A percentile compares a stretch with the other conserved stretches of the same genome.
These are phyloP conservation scores for Epicauta chinensis DNA, from an alignment of 1,140 invertebrate genomes.

Conservation along the genomic window DNA sequence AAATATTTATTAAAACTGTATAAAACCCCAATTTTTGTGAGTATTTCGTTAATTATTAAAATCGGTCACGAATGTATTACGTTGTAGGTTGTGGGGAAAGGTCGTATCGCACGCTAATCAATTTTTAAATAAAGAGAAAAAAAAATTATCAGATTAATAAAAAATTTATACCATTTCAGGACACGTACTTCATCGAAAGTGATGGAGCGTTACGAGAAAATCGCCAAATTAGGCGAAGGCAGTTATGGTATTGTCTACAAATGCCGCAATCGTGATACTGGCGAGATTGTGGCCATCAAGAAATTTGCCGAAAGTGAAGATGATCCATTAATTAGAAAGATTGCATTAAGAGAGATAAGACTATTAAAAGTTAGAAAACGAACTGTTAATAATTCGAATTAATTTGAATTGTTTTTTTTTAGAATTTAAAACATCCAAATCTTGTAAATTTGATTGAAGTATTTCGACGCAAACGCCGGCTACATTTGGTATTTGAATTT, in stretches of 20 bases:
- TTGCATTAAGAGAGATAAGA: constrained; percentile 94
- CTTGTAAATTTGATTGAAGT: constrained; percentile 97
- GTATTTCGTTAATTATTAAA: no score
- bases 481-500: constrained; percentile 98
- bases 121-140: no score
- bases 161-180: constrained; percentile 45
- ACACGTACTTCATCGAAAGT: constrained; percentile 76
- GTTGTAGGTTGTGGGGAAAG: no score
- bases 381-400: not conserved
- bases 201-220: constrained; percentile 98
- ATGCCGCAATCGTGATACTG: constrained; percentile 93
- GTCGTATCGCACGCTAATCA: no score
- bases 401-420: constrained; percentile 33
- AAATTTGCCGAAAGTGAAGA: constrained; percentile 99
- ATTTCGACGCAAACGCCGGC: constrained; percentile 89
- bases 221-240: constrained; percentile 94
- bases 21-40: no score
- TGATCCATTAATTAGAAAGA: constrained; percentile 96
- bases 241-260: constrained; percentile 99
- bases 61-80: no score
- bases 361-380: constrained; percentile 81
- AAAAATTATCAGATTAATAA: no score
- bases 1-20: no score
- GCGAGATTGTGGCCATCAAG: constrained; percentile 95
- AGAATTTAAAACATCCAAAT: constrained; percentile 99